Base-by-base conservation (phyloP, 2,888 invertebrate species). In the Neoaliturus tenellus region DNA sequence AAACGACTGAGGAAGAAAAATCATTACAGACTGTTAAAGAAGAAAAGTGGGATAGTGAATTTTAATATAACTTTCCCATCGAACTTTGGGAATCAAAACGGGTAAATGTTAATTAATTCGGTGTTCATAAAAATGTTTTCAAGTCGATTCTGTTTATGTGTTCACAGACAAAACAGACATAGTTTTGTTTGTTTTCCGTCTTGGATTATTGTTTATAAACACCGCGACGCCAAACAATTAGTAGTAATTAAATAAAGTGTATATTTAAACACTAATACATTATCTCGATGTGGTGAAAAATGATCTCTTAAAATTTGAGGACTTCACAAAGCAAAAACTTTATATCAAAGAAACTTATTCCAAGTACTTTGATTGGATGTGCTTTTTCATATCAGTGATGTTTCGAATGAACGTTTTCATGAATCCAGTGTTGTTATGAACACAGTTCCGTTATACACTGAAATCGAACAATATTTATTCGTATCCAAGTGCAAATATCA, bases 21-120 rank as follows among this genome's bases (percentile, higher is more conserved):
- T 31, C 78, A 20, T 67, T 81, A 82, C 86, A 87, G 41, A 87
- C 86, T 85, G 82, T 84, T 39, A 86, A 87, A 84, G 87, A 87
- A 80, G 87, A 86, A 80, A 87, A 87, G 81, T 87, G 87, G 87
- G 87, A 87, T 75, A 87, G 85, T 84, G 85, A 85, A 78, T 87
- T 85, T 85, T 87, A 86, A 86, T 82, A 69, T 17, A 58, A 58
- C 39, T 82, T 75, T 44, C 78, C 51, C 39, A 51, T 39, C 48
- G 41, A 58, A 39, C n/a, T 58, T 78, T 78, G 73, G 58, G 83
- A 44, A 33, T 48, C 78, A 44, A 84, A 84, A 84, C 84, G 84
- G 84, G 84, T 84, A 81, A 84, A 62, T 84, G 81, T 84, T 84
- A 84, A 78, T 81, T 55, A 58, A 81, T 51, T 84, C 69, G 81